These are phyloP conservation scores for Stegostoma tigrinum DNA, from an alignment of 2,113 vertebrate genomes.

Conservation along the genomic window DNA sequence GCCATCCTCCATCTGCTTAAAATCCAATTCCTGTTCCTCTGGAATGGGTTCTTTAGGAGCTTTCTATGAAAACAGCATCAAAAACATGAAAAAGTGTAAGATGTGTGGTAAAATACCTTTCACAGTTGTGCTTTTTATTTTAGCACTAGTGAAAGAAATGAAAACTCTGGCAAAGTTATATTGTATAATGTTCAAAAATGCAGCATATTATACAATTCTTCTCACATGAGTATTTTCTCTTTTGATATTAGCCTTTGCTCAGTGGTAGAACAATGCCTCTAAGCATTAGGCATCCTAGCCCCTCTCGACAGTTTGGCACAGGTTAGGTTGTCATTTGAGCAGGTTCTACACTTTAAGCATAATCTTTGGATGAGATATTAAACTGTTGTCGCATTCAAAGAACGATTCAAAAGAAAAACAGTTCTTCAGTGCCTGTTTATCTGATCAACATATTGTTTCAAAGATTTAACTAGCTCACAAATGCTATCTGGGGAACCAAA, in stretches of 20 bases:
- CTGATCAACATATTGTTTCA: background rate
- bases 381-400: background rate
- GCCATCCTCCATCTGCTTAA: conserved; percentile 78
- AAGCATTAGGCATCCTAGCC: background rate
- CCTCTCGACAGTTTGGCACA: too few relatives aligned
- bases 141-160: background rate
- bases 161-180: background rate
- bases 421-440: too few relatives aligned
- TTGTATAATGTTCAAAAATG: background rate
- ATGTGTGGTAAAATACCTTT: background rate
- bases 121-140: background rate
- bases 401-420: background rate
- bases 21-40: conserved; percentile 93
- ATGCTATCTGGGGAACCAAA: background rate
- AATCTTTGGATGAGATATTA: background rate
- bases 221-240: background rate
- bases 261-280: background rate
- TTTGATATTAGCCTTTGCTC: background rate
- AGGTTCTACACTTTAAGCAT: too few relatives aligned
- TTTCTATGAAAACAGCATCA: conserved; percentile 60
- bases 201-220: background rate
- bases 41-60: conserved; percentile 90
- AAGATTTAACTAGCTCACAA: background rate
- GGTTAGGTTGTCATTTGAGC: too few relatives aligned
- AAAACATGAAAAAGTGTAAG: background rate